Conservation (phyloP, 2,888 invertebrate genomes). For the Ashinkailepas kermadecensis region DNA sequence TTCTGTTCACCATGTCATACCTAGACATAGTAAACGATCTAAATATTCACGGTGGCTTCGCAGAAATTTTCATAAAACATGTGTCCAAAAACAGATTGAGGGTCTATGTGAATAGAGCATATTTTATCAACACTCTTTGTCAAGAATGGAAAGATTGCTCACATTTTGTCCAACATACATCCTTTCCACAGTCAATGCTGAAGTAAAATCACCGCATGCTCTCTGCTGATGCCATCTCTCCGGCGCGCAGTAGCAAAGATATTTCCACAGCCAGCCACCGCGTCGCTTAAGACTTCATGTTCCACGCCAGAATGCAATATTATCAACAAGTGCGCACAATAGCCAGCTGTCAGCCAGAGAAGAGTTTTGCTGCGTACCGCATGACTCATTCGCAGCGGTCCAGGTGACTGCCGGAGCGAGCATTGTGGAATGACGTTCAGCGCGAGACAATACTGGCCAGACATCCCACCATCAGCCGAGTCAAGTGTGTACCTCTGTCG, state of each 20-base stretch:
- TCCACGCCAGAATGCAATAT: background rate
- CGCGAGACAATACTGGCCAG: background rate
- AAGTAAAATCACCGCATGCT: background rate
- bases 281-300: background rate
- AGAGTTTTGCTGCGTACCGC: background rate
- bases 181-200: no score
- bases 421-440: background rate
- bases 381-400: background rate
- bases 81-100: no score
- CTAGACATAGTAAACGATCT: no score
- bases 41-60: no score
- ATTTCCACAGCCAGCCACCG: background rate
- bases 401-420: background rate
- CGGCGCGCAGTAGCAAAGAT: background rate
- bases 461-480: background rate
- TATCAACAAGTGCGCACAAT: background rate
- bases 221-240: background rate
- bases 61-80: no score
- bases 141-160: no score
- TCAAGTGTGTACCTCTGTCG: conserved; percentile 1
- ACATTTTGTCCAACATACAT: no score
- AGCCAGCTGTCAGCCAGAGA: background rate
- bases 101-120: no score
- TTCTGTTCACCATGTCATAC: no score
- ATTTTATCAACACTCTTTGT: no score